A percentile compares a stretch with the other conserved stretches of the same genome.
Conservation (phyloP, 2,888 invertebrate species). For the Drosophila borealis region DNA sequence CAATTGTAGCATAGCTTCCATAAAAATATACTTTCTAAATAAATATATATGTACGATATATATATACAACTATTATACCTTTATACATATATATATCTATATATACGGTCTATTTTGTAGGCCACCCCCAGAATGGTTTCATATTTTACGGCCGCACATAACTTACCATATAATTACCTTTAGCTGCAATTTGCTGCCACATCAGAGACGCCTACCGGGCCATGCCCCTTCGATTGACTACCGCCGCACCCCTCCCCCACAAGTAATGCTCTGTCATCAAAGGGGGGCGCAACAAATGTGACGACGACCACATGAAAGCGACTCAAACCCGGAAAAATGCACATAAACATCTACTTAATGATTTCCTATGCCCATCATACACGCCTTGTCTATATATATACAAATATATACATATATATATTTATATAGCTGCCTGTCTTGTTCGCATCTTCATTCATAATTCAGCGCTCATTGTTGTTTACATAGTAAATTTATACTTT, state of each 20-base stretch:
- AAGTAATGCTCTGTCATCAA: conserved; percentile 48
- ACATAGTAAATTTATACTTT: conserved; percentile 81
- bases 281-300: conserved; percentile 60
- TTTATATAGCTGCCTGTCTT: conserved; percentile 6
- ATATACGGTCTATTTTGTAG: conserved; percentile 21
- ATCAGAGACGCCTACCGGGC: conserved; percentile 51
- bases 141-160: conserved; percentile 60
- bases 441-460: conserved; percentile 64
- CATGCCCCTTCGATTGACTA: conserved; percentile 51
- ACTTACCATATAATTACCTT: conserved; percentile 69
- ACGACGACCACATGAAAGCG: conserved; percentile 77
- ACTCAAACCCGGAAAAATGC: conserved; percentile 31
- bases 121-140: conserved; percentile 50
- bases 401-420: conserved; percentile 18
- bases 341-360: conserved; percentile 80
- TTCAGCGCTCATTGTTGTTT: conserved; percentile 69
- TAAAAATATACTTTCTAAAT: conserved; percentile 18
- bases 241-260: background rate
- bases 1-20: conserved; percentile 50
- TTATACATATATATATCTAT: conserved; percentile 11
- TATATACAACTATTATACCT: too few species aligned
- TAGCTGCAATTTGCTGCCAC: conserved; percentile 71
- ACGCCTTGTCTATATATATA: conserved; percentile 20
- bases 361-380: conserved; percentile 64
- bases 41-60: conserved; percentile 5